Conservation (phyloP, 2,797 vertebrate species). For the Pelodytes ibericus region DNA sequence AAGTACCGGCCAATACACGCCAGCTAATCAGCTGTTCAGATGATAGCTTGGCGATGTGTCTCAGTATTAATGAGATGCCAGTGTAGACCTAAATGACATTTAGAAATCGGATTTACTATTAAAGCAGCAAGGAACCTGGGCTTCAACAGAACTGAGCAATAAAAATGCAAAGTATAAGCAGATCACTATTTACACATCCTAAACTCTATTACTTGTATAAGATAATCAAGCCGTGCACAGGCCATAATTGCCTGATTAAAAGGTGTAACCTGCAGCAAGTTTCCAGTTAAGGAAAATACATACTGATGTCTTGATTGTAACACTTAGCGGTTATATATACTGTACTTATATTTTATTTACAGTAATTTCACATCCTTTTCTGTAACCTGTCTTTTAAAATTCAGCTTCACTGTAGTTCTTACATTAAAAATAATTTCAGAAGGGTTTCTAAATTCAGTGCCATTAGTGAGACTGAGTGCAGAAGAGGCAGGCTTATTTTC, state of each 20-base stretch:
- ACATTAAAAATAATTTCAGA: too few relatives aligned
- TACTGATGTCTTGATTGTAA: not conserved
- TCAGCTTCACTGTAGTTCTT: too few relatives aligned
- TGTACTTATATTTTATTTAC: too few relatives aligned
- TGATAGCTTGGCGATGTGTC: constrained; percentile 5
- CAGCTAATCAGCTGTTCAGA: constrained; percentile 29
- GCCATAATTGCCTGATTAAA: not conserved
- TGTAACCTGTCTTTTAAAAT: too few relatives aligned
- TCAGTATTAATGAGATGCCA: constrained; percentile 12
- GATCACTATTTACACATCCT: not conserved
- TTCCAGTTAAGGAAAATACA: not conserved
- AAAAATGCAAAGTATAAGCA: constrained; percentile 4
- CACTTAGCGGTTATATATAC: too few relatives aligned
- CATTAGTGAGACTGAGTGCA: too few relatives aligned
- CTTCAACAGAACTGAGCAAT: not conserved
- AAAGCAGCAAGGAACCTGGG: not conserved
- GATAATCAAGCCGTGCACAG: not conserved
- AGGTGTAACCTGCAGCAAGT: not conserved
- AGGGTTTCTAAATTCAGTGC: too few relatives aligned
- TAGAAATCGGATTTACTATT: constrained; percentile 35
- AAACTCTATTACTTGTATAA: not conserved
- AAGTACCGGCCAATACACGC: constrained; percentile 19
- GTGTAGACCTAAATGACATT: constrained; percentile 15
- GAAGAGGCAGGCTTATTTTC: too few relatives aligned
- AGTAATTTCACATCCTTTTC: too few relatives aligned